phyloP scores from a whole-genome alignment of 2,888 invertebrate species.

The Pseudococcus jackbeardsleyi region DNA sequence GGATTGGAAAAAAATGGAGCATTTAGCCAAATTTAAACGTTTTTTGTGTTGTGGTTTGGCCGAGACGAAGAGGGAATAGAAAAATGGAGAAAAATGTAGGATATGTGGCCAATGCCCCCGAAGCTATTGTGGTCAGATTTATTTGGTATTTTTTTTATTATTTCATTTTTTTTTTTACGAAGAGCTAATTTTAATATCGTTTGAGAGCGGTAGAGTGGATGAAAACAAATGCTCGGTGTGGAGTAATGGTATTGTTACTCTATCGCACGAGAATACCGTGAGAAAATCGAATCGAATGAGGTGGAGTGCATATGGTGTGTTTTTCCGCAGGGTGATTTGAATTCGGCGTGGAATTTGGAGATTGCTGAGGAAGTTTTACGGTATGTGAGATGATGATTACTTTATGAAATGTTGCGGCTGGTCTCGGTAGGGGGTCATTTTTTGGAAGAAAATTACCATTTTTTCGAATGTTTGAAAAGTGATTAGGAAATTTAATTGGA shows the following conservation, averaged over 20 bases:
- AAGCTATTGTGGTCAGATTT: background rate
- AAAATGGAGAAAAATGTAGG: background rate
- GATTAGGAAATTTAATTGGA: too few relatives aligned
- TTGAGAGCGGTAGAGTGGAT: background rate
- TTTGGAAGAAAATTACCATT: background rate
- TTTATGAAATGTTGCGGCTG: background rate
- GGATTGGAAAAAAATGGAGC: background rate
- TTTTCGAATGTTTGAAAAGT: background rate
- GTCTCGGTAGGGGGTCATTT: background rate
- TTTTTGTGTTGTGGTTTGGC: background rate
- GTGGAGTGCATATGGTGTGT: background rate
- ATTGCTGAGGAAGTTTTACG: background rate
- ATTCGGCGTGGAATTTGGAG: background rate
- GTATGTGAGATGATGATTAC: too few relatives aligned
- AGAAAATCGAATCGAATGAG: background rate
- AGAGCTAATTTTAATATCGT: conserved; percentile 1
- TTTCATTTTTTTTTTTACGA: background rate
- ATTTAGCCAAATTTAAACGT: conserved; percentile 8
- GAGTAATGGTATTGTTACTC: background rate
- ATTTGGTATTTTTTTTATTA: background rate
- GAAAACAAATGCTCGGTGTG: background rate
- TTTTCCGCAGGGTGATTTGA: background rate
- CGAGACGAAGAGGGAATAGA: background rate
- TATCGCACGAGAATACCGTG: background rate
- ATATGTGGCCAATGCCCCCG: background rate